A percentile compares a stretch with the other conserved stretches of the same genome.
phyloP scores from a whole-genome alignment of 2,888 invertebrate species.

The Lathronympha strigana region DNA sequence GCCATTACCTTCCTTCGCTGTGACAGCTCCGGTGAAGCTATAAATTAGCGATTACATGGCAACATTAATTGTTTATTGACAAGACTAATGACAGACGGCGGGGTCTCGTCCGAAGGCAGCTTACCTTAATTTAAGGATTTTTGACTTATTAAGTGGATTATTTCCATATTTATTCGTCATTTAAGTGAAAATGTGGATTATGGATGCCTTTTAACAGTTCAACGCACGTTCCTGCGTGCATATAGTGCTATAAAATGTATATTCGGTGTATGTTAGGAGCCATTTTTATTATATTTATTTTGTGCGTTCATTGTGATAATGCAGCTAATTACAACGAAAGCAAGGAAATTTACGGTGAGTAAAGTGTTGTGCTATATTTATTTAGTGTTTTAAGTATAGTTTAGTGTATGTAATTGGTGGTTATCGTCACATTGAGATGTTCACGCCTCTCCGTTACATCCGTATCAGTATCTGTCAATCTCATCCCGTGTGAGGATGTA shows the following conservation, averaged over 20 bases:
- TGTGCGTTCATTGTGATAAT: constrained; percentile 83
- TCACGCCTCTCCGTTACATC: constrained; percentile 36
- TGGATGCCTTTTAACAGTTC: constrained; percentile 68
- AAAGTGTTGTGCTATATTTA: constrained; percentile 37
- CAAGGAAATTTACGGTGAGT: constrained; percentile 79
- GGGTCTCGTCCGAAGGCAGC: constrained; percentile 74
- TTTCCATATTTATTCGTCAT: constrained; percentile 64
- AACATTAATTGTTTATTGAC: constrained; percentile 83
- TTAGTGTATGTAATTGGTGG: constrained; percentile 1
- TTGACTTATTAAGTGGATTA: constrained; percentile 68
- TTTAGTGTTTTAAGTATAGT: constrained; percentile 14
- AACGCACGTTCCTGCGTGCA: constrained; percentile 69
- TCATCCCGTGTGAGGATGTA: constrained; percentile 28
- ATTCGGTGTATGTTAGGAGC: constrained; percentile 79
- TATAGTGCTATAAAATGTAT: constrained; percentile 75
- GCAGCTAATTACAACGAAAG: constrained; percentile 80
- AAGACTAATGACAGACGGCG: constrained; percentile 81
- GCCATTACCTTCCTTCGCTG: background rate
- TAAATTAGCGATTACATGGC: constrained; percentile 48
- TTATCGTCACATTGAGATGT: constrained; percentile 22
- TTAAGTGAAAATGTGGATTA: constrained; percentile 77
- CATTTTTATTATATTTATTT: constrained; percentile 84
- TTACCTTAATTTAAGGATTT: constrained; percentile 69
- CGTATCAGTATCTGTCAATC: constrained; percentile 41
- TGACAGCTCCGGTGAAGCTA: constrained; percentile 28